These are phyloP conservation scores for Harpalus rubripes DNA, from an alignment of 2,888 invertebrate species.

Conservation along the genomic window DNA sequence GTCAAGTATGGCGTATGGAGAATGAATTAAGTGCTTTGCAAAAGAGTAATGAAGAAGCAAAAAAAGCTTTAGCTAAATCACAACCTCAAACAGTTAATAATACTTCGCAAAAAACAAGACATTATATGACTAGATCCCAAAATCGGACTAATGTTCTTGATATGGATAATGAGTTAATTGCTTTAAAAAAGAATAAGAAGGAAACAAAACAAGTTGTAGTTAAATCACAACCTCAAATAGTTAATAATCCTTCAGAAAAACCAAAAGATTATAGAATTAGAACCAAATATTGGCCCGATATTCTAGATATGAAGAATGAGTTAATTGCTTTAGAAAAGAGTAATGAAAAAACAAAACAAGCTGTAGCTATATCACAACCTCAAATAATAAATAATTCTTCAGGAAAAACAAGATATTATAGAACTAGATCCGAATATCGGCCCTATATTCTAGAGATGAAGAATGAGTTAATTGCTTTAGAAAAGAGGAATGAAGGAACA, in stretches of 20 bases:
- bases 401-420: too few species aligned
- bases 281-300: slow-evolving; percentile 95
- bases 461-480: too few species aligned
- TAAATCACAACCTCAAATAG: slow-evolving; percentile 73
- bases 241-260: slow-evolving; percentile 79
- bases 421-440: too few species aligned
- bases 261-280: slow-evolving; percentile 86
- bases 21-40: slow-evolving; percentile 88
- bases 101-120: slow-evolving; percentile 82
- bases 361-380: too few species aligned
- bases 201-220: slow-evolving; percentile 79
- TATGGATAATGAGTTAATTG: slow-evolving; percentile 89
- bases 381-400: too few species aligned
- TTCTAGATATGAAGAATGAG: too few species aligned
- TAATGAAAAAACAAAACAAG: too few species aligned
- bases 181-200: slow-evolving; percentile 86
- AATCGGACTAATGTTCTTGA: slow-evolving; percentile 96
- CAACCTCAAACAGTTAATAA: slow-evolving; percentile 75
- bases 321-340: too few species aligned
- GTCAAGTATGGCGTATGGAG: slow-evolving; percentile 89
- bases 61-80: slow-evolving; percentile 75
- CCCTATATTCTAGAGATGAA: too few species aligned
- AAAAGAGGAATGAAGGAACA: too few species aligned
- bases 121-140: slow-evolving; percentile 89
- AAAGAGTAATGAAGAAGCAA: slow-evolving; percentile 84